Percentiles rank a stretch among this genome's conserved stretches.
Evolutionary conservation across 2,113 vertebrate species (phyloP).

Genomic region (Climacteris rufus): DNA sequence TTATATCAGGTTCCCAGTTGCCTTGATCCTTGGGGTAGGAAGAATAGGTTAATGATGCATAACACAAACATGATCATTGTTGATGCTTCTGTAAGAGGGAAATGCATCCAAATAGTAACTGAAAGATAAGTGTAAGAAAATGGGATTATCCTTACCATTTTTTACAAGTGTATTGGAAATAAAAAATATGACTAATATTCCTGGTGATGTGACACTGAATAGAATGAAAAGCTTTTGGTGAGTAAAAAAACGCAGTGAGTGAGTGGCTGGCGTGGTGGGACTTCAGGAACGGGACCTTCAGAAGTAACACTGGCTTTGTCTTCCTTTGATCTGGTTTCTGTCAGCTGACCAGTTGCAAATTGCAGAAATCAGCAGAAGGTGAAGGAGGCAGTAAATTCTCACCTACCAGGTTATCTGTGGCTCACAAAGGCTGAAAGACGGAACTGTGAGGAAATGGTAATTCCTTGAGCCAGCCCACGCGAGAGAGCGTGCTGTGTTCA

Average conservation of each 20-base stretch:
- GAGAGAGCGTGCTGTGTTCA: accelerated
- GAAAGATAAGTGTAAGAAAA: neutral
- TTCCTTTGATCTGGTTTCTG: neutral
- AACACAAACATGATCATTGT: neutral
- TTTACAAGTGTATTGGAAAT: neutral
- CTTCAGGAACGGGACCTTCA: neutral
- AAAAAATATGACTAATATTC: neutral
- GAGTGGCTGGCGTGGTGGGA: accelerated
- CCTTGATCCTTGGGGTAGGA: neutral
- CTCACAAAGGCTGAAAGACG: neutral
- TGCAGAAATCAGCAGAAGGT: accelerated
- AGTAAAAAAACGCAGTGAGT: neutral
- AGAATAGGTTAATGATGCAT: neutral
- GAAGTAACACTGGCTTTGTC: neutral
- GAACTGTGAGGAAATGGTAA: neutral
- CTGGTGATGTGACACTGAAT: neutral
- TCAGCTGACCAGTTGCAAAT: neutral
- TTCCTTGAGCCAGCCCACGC: accelerated
- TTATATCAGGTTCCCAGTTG: neutral
- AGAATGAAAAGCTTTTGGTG: neutral
- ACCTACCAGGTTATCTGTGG: neutral
- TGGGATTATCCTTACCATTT: neutral
- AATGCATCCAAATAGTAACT: neutral
- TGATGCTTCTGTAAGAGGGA: neutral
- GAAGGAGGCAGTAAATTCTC: neutral